A percentile compares a stretch with the other conserved stretches of the same genome.
Evolutionary conservation across 2,113 vertebrate species (phyloP).

Genomic region (Labeo catla): DNA sequence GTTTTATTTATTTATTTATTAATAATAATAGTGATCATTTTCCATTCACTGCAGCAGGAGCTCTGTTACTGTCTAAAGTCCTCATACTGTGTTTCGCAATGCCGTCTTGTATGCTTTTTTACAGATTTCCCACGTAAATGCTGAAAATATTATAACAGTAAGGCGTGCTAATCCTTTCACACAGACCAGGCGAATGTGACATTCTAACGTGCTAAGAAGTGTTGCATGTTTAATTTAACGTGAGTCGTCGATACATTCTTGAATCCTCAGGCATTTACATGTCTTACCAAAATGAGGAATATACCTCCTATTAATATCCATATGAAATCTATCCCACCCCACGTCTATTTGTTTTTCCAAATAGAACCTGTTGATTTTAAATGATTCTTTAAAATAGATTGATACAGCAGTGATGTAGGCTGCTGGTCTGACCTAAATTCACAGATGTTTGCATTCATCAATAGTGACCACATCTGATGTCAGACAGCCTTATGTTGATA

Average conservation of each 20-base stretch:
- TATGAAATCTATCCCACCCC: not conserved
- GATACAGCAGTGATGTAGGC: not conserved
- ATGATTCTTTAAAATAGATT: not conserved
- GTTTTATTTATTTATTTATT: not conserved
- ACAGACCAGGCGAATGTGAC: not conserved
- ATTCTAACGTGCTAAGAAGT: not conserved
- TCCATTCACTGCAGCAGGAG: conserved; percentile 4
- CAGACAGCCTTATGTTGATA: not conserved
- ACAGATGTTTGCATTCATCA: conserved; percentile 23
- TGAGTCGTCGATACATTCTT: not conserved
- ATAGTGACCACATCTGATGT: not conserved
- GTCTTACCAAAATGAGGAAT: not conserved
- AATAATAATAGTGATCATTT: not conserved
- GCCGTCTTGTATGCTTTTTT: not conserved
- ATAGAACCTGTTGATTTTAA: conserved; percentile 10
- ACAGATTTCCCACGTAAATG: not conserved
- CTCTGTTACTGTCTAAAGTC: not conserved
- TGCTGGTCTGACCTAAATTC: conserved; percentile 40
- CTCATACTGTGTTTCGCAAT: not conserved
- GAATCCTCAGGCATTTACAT: not conserved
- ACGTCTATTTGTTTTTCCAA: not conserved
- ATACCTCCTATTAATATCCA: not conserved
- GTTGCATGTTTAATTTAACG: not conserved
- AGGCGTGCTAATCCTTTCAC: not conserved
- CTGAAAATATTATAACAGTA: not conserved